Evolutionary conservation across 2,888 invertebrate genomes (phyloP).

Genomic region (Gasteruption jaculator): DNA sequence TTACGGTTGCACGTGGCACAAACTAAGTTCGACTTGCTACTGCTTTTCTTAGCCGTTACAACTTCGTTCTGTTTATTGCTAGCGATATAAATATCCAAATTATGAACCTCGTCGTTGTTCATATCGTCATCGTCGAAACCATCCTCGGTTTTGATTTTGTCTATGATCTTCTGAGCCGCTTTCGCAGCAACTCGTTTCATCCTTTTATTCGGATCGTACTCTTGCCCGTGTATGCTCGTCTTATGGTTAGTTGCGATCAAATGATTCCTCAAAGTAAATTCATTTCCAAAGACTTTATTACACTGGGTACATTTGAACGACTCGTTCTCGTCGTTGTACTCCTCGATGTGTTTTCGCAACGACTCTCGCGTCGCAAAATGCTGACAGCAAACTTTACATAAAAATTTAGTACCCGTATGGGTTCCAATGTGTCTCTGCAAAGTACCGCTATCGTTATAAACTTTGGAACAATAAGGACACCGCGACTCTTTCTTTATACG

Average conservation of each 20-base stretch:
- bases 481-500: conserved; percentile 24
- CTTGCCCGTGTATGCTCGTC: conserved; percentile 41
- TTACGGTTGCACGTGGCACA: conserved; percentile 42
- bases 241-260: conserved; percentile 47
- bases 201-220: conserved; percentile 47
- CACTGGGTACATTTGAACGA: conserved; percentile 44
- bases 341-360: conserved; percentile 38
- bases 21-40: conserved; percentile 32
- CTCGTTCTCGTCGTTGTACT: conserved; percentile 31
- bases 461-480: conserved; percentile 32
- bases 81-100: conserved; percentile 24
- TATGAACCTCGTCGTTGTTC: conserved; percentile 28
- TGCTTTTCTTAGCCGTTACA: conserved; percentile 22
- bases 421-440: conserved; percentile 31
- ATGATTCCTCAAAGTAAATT: conserved; percentile 46
- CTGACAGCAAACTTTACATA: conserved; percentile 39
- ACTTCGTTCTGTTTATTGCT: conserved; percentile 16
- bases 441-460: conserved; percentile 31
- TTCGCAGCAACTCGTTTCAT: conserved; percentile 46
- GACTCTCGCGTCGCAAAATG: conserved; percentile 37
- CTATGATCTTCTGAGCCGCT: conserved; percentile 48
- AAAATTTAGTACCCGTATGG: conserved; percentile 29
- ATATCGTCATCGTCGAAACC: conserved; percentile 35
- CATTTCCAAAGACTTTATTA: conserved; percentile 42
- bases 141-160: conserved; percentile 45